Percentiles rank a stretch among this genome's conserved stretches.
These are phyloP conservation scores for Lycaon pictus DNA, from an alignment of 2,113 vertebrate species.

Conservation along the genomic window DNA sequence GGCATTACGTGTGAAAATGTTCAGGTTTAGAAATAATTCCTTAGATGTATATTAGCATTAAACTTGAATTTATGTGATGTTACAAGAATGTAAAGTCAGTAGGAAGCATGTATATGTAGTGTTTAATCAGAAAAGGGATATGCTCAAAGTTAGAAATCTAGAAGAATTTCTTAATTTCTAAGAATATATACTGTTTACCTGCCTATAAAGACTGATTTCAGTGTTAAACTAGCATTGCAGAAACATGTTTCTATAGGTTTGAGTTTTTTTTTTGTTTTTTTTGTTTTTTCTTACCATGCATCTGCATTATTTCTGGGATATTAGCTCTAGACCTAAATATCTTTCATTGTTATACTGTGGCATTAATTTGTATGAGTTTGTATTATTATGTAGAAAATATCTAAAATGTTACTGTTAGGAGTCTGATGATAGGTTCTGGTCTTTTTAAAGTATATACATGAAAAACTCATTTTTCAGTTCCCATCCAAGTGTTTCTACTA, in stretches of 20 bases:
- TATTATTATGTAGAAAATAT: background rate
- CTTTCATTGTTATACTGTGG: background rate
- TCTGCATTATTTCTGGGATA: background rate
- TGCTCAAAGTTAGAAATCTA: background rate
- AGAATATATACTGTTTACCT: background rate
- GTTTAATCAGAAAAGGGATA: background rate
- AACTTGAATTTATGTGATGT: background rate
- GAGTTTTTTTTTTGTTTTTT: background rate
- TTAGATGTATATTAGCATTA: background rate
- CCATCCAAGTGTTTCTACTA: background rate
- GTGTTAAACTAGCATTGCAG: background rate
- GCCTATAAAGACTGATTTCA: background rate
- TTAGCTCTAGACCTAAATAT: slow-evolving; percentile 3
- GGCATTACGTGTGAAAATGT: background rate
- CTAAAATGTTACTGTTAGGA: slow-evolving; percentile 11
- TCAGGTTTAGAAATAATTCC: background rate
- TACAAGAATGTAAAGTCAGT: slow-evolving; percentile 30
- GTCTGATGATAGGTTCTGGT: slow-evolving; percentile 1
- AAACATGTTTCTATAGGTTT: background rate
- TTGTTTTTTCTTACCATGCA: background rate
- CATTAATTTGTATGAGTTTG: background rate
- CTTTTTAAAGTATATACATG: background rate
- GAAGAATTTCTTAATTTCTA: slow-evolving; percentile 23
- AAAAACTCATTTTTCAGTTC: slow-evolving; percentile 47
- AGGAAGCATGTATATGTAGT: background rate